Percentiles rank a stretch among this genome's conserved stretches.
Evolutionary conservation across 2,113 vertebrate species (phyloP).

Genomic region (Ammodytes dubius): DNA sequence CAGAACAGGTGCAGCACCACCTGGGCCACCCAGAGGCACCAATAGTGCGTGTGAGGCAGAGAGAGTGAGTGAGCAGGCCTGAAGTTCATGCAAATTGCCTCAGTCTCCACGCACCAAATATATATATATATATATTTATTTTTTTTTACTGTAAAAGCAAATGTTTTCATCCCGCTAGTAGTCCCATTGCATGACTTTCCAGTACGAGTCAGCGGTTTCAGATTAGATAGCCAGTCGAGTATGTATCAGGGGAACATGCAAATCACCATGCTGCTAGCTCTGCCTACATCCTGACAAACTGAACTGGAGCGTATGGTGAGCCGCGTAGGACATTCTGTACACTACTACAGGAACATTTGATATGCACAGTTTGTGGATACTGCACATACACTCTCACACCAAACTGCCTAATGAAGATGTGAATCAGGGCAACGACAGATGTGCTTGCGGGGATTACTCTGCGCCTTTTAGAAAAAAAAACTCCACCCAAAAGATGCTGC

Average conservation of each 20-base stretch:
- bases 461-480: constrained; percentile 62
- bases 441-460: constrained; percentile 48
- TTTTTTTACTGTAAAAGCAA: constrained; percentile 62
- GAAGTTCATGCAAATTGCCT: constrained; percentile 70
- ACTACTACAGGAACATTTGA: constrained; percentile 61
- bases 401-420: constrained; percentile 72
- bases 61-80: constrained; percentile 52
- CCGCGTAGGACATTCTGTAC: constrained; percentile 80
- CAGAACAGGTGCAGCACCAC: constrained; percentile 83
- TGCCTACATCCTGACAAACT: constrained; percentile 76
- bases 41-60: constrained; percentile 53
- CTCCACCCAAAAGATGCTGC: constrained; percentile 52
- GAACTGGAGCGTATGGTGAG: constrained; percentile 78
- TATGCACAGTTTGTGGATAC: constrained; percentile 68
- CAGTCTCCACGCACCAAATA: constrained; percentile 1
- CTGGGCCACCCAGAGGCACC: constrained; percentile 81
- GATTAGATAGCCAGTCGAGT: constrained; percentile 76
- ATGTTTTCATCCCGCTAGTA: constrained; percentile 52
- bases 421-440: constrained; percentile 72
- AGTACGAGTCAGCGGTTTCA: constrained; percentile 74
- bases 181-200: constrained; percentile 79
- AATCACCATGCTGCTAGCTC: constrained; percentile 76
- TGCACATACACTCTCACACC: constrained; percentile 44
- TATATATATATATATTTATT: background rate
- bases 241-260: constrained; percentile 81